These are phyloP conservation scores for Jaculus jaculus DNA, from an alignment of 2,113 vertebrate genomes.

Conservation along the genomic window DNA sequence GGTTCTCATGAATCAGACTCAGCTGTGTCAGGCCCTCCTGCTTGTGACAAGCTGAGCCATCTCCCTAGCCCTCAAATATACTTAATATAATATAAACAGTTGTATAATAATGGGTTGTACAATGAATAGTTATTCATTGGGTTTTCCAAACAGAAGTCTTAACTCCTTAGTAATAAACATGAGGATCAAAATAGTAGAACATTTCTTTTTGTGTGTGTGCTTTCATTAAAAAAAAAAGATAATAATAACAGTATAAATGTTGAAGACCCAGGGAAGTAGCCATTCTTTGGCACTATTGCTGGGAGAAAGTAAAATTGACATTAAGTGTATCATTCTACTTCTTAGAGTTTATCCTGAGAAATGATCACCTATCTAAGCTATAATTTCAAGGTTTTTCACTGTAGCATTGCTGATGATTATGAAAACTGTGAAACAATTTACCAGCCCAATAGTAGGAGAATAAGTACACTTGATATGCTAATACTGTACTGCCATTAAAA, in stretches of 20 bases:
- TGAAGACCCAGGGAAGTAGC: not conserved
- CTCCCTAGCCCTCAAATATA: not conserved
- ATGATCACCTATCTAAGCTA: constrained; percentile 9
- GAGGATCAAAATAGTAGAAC: not conserved
- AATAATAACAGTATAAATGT: not conserved
- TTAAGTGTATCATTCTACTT: not conserved
- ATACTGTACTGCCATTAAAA: not conserved
- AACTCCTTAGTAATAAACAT: not conserved
- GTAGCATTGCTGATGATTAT: not conserved
- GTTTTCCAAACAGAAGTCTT: not conserved
- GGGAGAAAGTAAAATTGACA: not conserved
- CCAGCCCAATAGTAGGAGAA: not conserved
- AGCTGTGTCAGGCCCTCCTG: too few species aligned
- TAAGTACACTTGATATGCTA: not conserved
- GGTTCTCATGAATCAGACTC: too few species aligned
- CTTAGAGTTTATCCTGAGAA: constrained; percentile 50
- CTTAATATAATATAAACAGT: constrained; percentile 4
- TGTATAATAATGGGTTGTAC: not conserved
- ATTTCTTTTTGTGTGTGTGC: not conserved
- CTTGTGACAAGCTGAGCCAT: too few species aligned
- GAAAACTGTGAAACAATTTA: not conserved
- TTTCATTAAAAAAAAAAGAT: not conserved
- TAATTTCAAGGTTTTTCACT: constrained; percentile 33
- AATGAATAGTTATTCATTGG: not conserved
- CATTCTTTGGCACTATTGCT: not conserved